Evolutionary conservation across 2,888 invertebrate genomes (phyloP).

Genomic region (Acanthosepion esculentum): DNA sequence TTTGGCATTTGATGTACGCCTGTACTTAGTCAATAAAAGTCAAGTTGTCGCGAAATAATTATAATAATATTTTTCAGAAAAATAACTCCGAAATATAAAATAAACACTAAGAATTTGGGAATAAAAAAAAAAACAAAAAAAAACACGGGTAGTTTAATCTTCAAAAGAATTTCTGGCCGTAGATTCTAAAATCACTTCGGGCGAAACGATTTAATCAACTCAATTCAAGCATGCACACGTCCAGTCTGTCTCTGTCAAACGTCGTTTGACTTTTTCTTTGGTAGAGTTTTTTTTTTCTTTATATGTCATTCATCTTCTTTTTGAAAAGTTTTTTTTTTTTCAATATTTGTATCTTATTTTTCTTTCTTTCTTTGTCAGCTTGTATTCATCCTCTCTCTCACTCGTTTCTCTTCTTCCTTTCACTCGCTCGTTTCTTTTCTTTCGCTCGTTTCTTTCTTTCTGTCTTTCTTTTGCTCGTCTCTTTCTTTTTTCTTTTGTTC

Average conservation of each 20-base stretch:
- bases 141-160: neutral
- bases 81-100: neutral
- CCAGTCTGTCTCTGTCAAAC: no score
- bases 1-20: neutral
- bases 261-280: neutral
- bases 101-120: neutral
- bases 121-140: neutral
- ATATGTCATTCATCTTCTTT: neutral
- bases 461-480: no score
- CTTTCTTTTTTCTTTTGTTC: neutral
- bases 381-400: neutral
- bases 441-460: no score
- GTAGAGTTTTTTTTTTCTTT: no score
- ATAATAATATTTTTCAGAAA: conserved; percentile 9
- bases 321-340: neutral
- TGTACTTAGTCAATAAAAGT: conserved; percentile 4
- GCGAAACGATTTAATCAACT: conserved; percentile 33
- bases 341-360: neutral
- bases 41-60: neutral
- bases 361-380: neutral
- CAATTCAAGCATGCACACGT: neutral
- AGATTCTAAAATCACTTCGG: neutral
- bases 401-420: neutral
- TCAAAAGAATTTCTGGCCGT: neutral
- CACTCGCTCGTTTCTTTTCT: neutral